Conservation (phyloP, 2,797 vertebrate genomes). For the Microhierax caerulescens region DNA sequence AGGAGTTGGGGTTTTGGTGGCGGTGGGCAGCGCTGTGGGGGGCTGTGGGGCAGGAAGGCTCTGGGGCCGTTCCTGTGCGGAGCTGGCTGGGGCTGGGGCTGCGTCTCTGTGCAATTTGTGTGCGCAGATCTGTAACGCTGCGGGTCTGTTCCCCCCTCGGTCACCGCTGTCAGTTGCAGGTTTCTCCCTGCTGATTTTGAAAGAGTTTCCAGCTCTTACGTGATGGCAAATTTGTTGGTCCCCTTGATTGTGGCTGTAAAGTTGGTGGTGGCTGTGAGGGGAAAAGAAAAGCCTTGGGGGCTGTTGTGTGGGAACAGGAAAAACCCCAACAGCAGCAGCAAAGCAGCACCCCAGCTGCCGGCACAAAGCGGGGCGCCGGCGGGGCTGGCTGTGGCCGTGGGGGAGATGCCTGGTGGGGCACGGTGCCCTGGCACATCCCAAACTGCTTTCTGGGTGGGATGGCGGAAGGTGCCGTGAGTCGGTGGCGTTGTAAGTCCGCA, state of each 20-base stretch:
- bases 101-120: neutral
- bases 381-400: neutral
- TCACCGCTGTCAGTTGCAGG: neutral
- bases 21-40: neutral
- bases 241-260: neutral
- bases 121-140: neutral
- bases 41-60: neutral
- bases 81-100: neutral
- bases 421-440: accelerated
- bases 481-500: neutral
- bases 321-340: neutral
- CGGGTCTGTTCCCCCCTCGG: neutral
- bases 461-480: neutral
- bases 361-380: neutral
- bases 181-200: neutral
- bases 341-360: accelerated
- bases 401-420: neutral
- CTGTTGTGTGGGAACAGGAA: neutral
- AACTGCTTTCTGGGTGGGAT: neutral
- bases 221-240: neutral
- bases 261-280: neutral
- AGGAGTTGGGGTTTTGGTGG: neutral
- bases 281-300: neutral
- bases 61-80: neutral
- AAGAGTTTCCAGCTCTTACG: neutral